phyloP scores from a whole-genome alignment of 2,113 vertebrate genomes.

The Calyptomena viridis region DNA sequence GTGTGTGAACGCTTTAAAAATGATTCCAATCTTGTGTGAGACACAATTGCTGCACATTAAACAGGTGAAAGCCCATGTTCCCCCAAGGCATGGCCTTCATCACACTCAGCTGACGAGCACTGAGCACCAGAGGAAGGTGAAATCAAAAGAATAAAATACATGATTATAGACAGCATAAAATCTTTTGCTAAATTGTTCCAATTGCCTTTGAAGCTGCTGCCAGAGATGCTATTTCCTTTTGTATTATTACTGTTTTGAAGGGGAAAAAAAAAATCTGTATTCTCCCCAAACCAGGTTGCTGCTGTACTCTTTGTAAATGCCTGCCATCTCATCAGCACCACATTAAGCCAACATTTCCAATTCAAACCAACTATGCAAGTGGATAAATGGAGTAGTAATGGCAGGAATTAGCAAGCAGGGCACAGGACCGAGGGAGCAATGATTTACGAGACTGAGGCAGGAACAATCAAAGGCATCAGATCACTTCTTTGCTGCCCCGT shows the following conservation, averaged over 20 bases:
- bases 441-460: conserved; percentile 45
- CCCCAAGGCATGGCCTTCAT: not conserved
- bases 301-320: not conserved
- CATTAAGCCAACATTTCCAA: conserved; percentile 26
- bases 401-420: conserved; percentile 46
- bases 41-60: not conserved
- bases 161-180: not conserved
- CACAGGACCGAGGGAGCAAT: not conserved
- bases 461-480: conserved; percentile 44
- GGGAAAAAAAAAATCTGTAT: not conserved
- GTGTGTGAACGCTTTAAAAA: not conserved
- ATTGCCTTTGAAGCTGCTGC: conserved; percentile 25
- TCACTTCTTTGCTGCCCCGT: conserved; percentile 4
- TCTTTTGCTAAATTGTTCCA: not conserved
- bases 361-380: not conserved
- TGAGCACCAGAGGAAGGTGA: not conserved
- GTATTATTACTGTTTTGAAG: not conserved
- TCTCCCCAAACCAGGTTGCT: not conserved
- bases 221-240: not conserved
- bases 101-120: not conserved
- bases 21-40: accelerated
- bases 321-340: conserved; percentile 23
- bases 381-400: conserved; percentile 35
- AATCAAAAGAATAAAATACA: conserved; percentile 27
- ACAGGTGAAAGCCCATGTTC: not conserved